Evolutionary conservation across 2,113 vertebrate species (phyloP).

Genomic region (Elephantulus edwardii): DNA sequence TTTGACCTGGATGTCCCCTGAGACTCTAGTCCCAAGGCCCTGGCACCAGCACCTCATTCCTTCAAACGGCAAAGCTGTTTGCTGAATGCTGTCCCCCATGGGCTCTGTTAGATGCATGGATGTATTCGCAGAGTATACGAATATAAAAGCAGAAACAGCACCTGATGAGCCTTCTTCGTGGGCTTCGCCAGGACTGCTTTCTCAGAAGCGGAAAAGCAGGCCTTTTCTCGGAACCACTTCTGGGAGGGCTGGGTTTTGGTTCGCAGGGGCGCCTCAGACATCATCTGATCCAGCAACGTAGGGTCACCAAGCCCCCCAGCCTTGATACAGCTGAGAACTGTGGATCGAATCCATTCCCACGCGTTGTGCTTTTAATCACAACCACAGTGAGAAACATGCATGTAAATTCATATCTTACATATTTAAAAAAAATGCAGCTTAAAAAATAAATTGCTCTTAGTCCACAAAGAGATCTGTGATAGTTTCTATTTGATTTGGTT

Average conservation of each 20-base stretch:
- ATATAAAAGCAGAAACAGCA: too few species aligned
- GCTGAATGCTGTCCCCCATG: too few species aligned
- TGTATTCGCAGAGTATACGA: too few species aligned
- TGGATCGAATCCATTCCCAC: background rate
- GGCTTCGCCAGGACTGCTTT: too few species aligned
- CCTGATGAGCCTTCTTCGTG: too few species aligned
- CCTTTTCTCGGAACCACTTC: background rate
- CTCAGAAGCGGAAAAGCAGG: background rate
- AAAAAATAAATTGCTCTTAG: background rate
- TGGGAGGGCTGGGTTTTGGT: background rate
- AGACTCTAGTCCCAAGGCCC: too few species aligned
- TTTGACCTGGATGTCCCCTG: too few species aligned
- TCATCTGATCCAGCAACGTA: too few species aligned
- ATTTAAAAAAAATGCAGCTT: background rate
- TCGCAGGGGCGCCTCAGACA: background rate
- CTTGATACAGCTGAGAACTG: too few species aligned
- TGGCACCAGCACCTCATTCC: too few species aligned
- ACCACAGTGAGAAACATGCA: background rate
- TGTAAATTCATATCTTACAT: background rate
- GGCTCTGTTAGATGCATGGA: too few species aligned
- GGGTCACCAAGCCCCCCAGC: background rate
- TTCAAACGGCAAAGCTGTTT: too few species aligned
- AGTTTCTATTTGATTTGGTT: background rate
- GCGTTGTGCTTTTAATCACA: background rate
- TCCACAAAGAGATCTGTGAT: background rate